phyloP scores from a whole-genome alignment of 2,888 invertebrate genomes.

The Drosophila gaucha region DNA sequence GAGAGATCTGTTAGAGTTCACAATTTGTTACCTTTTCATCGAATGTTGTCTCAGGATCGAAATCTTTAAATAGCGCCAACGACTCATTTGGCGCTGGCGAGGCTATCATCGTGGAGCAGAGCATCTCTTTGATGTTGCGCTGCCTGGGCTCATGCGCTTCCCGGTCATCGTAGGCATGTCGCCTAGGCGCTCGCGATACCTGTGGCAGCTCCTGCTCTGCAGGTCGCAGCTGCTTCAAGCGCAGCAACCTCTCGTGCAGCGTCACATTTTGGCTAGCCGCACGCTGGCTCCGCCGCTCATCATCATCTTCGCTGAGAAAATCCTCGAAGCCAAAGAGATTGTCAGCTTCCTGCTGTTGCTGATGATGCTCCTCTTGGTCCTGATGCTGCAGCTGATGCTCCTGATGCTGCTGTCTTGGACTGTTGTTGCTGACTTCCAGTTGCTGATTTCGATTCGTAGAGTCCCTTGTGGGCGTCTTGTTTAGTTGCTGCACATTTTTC shows the following conservation, averaged over 20 bases:
- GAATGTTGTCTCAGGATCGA: constrained; percentile 77
- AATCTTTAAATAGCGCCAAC: constrained; percentile 72
- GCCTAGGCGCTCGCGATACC: constrained; percentile 20
- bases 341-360: neutral
- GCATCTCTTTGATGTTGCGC: constrained; percentile 73
- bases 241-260: constrained; percentile 67
- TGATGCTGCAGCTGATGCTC: constrained; percentile 3
- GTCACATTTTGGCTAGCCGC: constrained; percentile 25
- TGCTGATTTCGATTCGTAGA: constrained; percentile 9
- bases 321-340: constrained; percentile 82
- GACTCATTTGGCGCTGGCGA: constrained; percentile 28
- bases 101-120: constrained; percentile 81
- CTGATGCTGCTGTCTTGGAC: neutral
- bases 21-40: constrained; percentile 78
- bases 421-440: constrained; percentile 4
- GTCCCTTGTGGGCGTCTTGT: constrained; percentile 20
- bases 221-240: constrained; percentile 70
- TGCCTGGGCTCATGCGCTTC: constrained; percentile 46
- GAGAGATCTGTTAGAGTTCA: neutral
- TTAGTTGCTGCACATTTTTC: constrained; percentile 35
- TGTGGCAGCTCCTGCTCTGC: constrained; percentile 42
- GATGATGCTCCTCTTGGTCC: neutral
- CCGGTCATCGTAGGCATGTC: constrained; percentile 54
- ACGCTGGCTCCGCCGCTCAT: neutral
- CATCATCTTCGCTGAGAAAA: constrained; percentile 52